These are phyloP conservation scores for Nymphalis io DNA, from an alignment of 1,140 invertebrate species.

Conservation along the genomic window DNA sequence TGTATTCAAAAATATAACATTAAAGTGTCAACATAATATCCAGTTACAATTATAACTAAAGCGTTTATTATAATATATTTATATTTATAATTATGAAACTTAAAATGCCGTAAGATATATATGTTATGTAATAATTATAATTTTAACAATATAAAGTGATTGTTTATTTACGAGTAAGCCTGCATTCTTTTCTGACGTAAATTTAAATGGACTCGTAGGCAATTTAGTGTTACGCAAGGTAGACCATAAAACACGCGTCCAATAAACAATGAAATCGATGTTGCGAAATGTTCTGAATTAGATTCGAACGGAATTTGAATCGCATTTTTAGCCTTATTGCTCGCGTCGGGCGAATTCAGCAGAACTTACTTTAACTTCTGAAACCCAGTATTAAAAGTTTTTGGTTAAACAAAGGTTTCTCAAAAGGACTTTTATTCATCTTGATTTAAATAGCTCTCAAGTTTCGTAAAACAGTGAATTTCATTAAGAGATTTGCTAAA, in stretches of 20 bases:
- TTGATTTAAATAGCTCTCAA: slow-evolving; percentile 12
- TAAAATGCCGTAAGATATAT: too few relatives aligned
- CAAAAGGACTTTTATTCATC: slow-evolving; percentile 16
- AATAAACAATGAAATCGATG: slow-evolving; percentile 61
- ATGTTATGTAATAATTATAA: not conserved
- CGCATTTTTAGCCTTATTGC: slow-evolving; percentile 48
- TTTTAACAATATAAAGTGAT: not conserved
- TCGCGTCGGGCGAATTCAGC: slow-evolving; percentile 31
- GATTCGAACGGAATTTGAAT: slow-evolving; percentile 61
- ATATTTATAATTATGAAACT: too few relatives aligned
- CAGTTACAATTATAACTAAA: not conserved
- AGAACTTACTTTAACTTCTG: slow-evolving; percentile 15
- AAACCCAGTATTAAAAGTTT: slow-evolving; percentile 31
- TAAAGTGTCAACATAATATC: not conserved
- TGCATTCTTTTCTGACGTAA: not conserved
- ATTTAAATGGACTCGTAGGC: slow-evolving; percentile 16
- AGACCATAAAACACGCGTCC: slow-evolving; percentile 61
- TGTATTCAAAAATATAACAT: too few relatives aligned
- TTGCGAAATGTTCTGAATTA: slow-evolving; percentile 62
- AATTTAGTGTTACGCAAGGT: slow-evolving; percentile 38
- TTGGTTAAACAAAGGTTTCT: slow-evolving; percentile 4
- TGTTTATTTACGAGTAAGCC: not conserved
- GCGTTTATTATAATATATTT: too few relatives aligned
- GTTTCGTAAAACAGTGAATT: slow-evolving; percentile 15
- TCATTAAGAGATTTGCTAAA: slow-evolving; percentile 16